These are phyloP conservation scores for Euwallacea fornicatus DNA, from an alignment of 1,140 invertebrate genomes.

Conservation along the genomic window DNA sequence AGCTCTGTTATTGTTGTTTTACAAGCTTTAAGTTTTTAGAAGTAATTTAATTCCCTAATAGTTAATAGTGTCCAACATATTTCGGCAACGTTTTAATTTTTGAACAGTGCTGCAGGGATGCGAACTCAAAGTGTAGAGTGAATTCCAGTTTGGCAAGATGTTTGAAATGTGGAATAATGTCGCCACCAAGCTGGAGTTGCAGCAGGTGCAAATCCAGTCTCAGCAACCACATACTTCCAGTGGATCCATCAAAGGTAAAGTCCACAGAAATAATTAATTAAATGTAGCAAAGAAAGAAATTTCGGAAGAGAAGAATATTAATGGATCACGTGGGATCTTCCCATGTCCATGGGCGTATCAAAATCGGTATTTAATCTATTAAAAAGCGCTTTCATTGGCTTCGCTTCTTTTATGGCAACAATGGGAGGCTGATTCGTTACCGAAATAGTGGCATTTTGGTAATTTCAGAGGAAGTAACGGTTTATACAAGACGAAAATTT, in stretches of 20 bases:
- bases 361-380: neutral
- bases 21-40: conserved; percentile 3
- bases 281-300: too few relatives aligned
- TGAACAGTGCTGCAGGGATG: too few relatives aligned
- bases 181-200: conserved; percentile 74
- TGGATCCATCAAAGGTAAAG: conserved; percentile 81
- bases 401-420: neutral
- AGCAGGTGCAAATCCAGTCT: conserved; percentile 65
- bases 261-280: too few relatives aligned
- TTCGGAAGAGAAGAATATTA: too few relatives aligned
- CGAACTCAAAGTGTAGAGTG: too few relatives aligned
- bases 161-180: conserved; percentile 87
- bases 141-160: conserved; percentile 56
- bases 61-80: neutral
- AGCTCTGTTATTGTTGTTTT: conserved; percentile 18
- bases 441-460: neutral
- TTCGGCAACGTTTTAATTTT: neutral
- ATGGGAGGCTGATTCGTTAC: neutral
- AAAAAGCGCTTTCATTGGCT: neutral
- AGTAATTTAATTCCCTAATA: conserved; percentile 9
- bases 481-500: neutral
- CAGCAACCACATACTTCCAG: conserved; percentile 76
- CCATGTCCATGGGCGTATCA: too few relatives aligned
- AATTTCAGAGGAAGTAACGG: conserved; percentile 6
- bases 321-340: too few relatives aligned